A percentile compares a stretch with the other conserved stretches of the same genome.
phyloP scores from a whole-genome alignment of 2,797 vertebrate genomes.

The Rhincodon typus region DNA sequence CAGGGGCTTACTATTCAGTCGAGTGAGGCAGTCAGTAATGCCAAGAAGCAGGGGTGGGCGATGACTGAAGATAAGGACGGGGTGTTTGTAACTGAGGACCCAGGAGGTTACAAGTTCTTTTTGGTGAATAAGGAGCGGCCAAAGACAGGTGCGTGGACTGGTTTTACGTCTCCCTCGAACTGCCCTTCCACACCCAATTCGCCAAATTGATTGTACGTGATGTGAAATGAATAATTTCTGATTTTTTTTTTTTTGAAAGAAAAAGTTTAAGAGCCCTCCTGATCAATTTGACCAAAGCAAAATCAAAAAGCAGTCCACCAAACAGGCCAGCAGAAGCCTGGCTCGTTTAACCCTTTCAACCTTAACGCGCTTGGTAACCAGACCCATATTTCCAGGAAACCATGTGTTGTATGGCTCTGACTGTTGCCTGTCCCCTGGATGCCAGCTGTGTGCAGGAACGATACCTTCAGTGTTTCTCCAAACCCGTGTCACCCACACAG shows the following conservation, averaged over 20 bases:
- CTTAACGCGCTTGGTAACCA: neutral
- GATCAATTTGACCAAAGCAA: neutral
- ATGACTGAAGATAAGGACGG: constrained; percentile 65
- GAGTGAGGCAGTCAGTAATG: constrained; percentile 78
- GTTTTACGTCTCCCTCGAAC: neutral
- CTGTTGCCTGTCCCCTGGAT: neutral
- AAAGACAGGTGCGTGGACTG: constrained; percentile 58
- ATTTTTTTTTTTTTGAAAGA: neutral
- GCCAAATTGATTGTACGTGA: neutral
- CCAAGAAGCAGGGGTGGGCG: constrained; percentile 76
- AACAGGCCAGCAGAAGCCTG: neutral
- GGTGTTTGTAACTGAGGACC: constrained; percentile 75
- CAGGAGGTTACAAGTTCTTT: constrained; percentile 87
- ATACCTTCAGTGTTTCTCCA: neutral
- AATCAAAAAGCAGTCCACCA: neutral
- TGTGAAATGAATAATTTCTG: neutral
- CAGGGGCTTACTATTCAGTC: constrained; percentile 86
- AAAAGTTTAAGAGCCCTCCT: neutral
- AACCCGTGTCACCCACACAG: neutral
- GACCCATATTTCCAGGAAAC: neutral
- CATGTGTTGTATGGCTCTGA: neutral
- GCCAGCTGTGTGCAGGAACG: neutral
- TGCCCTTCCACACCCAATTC: neutral
- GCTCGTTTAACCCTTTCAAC: neutral
- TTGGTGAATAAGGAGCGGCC: constrained; percentile 70